phyloP scores from a whole-genome alignment of 2,797 vertebrate genomes.

The Adrianichthys oophorus region DNA sequence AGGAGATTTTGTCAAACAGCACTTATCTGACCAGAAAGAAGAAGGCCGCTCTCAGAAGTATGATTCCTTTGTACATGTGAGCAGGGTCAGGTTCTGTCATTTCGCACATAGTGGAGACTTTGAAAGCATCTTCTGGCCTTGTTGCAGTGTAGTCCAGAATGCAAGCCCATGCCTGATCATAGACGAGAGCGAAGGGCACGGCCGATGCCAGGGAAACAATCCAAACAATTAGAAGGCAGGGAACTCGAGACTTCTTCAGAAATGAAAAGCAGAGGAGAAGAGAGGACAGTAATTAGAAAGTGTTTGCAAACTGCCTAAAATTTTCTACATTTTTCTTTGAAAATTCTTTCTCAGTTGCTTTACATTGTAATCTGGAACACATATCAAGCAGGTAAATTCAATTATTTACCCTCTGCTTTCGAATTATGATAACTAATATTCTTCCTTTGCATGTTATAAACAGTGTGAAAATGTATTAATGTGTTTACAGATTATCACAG shows the following conservation, averaged over 20 bases:
- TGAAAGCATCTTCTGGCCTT: constrained; percentile 66
- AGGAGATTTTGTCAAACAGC: neutral
- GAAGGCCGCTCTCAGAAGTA: constrained; percentile 71
- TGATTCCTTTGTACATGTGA: constrained; percentile 72
- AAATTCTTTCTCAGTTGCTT: too few species aligned
- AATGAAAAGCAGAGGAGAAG: constrained; percentile 28
- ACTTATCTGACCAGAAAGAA: constrained; percentile 72
- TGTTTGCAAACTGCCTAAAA: too few species aligned
- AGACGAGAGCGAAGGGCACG: constrained; percentile 79
- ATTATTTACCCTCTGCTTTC: too few species aligned
- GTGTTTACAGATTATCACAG: too few species aligned
- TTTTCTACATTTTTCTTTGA: too few species aligned
- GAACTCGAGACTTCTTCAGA: constrained; percentile 66
- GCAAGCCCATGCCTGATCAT: constrained; percentile 73
- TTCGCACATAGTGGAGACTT: constrained; percentile 80
- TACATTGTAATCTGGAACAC: too few species aligned
- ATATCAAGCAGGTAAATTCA: too few species aligned
- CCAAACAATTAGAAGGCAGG: constrained; percentile 76
- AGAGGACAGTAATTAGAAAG: too few species aligned
- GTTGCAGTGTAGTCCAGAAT: constrained; percentile 77
- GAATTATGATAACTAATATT: too few species aligned
- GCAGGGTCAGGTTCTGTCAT: constrained; percentile 79
- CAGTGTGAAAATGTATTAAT: too few species aligned
- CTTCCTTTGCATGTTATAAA: too few species aligned
- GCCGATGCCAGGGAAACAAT: constrained; percentile 73